phyloP scores from a whole-genome alignment of 2,797 vertebrate genomes.

The Ctenosaura bakeri region DNA sequence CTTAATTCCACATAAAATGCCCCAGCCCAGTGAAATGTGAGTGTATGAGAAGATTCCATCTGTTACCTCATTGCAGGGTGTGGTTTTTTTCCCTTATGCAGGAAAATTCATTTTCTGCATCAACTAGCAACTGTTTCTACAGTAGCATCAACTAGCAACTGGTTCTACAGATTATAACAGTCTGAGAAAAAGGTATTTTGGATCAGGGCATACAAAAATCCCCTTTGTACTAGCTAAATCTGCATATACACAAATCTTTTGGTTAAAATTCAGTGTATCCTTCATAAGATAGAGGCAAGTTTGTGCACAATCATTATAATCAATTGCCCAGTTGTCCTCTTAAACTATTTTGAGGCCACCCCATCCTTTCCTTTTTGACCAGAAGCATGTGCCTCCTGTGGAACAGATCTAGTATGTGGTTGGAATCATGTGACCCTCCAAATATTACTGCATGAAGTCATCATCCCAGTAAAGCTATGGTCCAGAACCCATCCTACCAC shows the following conservation, averaged over 20 bases:
- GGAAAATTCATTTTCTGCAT: slow-evolving; percentile 22
- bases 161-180: neutral
- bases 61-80: neutral
- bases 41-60: neutral
- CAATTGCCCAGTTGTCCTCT: too few species aligned
- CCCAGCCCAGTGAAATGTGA: neutral
- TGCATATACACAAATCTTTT: neutral
- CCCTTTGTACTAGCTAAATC: neutral
- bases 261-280: neutral
- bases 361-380: neutral
- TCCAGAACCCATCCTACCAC: too few species aligned
- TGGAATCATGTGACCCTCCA: too few species aligned
- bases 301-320: neutral
- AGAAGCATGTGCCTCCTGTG: neutral
- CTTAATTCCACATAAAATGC: slow-evolving; percentile 20
- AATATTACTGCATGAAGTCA: too few species aligned
- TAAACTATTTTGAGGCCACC: neutral
- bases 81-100: neutral
- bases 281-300: neutral
- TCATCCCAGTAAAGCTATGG: too few species aligned
- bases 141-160: neutral
- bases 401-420: neutral
- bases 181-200: neutral
- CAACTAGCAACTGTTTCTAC: neutral
- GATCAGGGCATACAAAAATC: neutral